Base-by-base conservation (phyloP, 23 tunicate genomes). In the Aplidium turbinatum region DNA sequence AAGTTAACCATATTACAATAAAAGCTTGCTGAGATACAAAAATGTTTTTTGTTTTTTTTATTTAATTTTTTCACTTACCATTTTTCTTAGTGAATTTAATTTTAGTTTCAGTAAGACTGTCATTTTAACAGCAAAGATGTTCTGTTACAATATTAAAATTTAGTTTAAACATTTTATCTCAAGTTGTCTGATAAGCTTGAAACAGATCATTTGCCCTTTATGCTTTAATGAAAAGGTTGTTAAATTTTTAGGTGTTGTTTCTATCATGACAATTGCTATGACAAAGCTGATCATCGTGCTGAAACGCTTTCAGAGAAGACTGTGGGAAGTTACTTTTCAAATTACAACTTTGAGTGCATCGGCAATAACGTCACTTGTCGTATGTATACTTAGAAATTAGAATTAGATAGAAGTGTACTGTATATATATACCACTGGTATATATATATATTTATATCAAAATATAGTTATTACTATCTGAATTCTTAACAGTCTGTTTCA, bases 211-310 rank as follows among this genome's bases (percentile, higher is more conserved):
- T n/a, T n/a, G n/a, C n/a, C n/a, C n/a, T n/a, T n/a, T n/a, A n/a
- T 42, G 50, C 50, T 42, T 42, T 42, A 9, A 42, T 42, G 13
- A 42, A 42, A 42, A 42, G 50, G 13, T 9, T 42, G 50, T 9
- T 9, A 42, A 42, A 42, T 56, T 70, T 54, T 18, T 11, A 86
- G 93, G 38, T 90, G 97, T 32, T 91, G 97, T 33, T 79, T 72
- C 33, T 45, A 66, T 30, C 97, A 91, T 67, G 97, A 91, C 73
- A 78, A 84, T 18, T 91, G 97, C 38, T 91, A 91, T 63, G 81
- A 38, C 11, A 78, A 67, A 16, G 74, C 83, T 29, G 91, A 78
- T 26, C 18, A 20, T 16, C 22, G 33, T 16, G 78, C 87, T 4
- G 35, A 25, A 0, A 35, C 73, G 4, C 56, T 79, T 46, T 62